phyloP scores from a whole-genome alignment of 92 coral and sea anemone species.

The Phymanthus crucifer region DNA sequence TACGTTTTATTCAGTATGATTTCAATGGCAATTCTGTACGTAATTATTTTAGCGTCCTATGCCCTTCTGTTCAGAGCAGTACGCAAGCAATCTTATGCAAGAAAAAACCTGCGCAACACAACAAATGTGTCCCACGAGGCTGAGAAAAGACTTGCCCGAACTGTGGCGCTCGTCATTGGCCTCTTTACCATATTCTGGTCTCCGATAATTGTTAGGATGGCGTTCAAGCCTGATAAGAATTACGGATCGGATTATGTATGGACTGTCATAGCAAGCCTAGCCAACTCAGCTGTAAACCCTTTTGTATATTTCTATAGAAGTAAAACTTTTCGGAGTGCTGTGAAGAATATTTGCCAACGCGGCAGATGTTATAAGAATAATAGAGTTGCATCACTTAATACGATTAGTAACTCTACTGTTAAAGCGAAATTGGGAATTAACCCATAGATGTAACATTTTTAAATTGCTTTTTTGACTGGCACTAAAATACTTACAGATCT shows the following conservation, averaged over 20 bases:
- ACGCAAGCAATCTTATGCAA: constrained; percentile 37
- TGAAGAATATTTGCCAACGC: constrained; percentile 22
- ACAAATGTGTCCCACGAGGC: constrained; percentile 34
- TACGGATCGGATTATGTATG: constrained; percentile 63
- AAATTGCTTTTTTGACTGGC: too few species aligned
- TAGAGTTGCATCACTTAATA: not conserved
- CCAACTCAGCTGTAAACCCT: constrained; percentile 70
- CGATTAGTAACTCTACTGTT: not conserved
- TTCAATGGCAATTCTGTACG: constrained; percentile 35
- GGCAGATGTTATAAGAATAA: not conserved
- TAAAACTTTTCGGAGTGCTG: constrained; percentile 52
- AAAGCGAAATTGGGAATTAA: too few species aligned
- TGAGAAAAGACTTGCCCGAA: constrained; percentile 58
- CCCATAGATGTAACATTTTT: too few species aligned
- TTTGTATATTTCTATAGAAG: constrained; percentile 62
- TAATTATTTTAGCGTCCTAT: constrained; percentile 46
- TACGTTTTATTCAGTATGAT: constrained; percentile 39
- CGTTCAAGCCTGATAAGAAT: constrained; percentile 46
- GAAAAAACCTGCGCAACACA: constrained; percentile 39
- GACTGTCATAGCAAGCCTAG: constrained; percentile 54
- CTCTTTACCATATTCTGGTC: constrained; percentile 65
- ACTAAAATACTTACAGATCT: too few species aligned
- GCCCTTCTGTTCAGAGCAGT: constrained; percentile 52
- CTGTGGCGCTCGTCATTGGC: constrained; percentile 72
- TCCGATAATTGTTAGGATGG: constrained; percentile 52